Conservation (phyloP, 2,113 vertebrate species). For the Myotis davidii region DNA sequence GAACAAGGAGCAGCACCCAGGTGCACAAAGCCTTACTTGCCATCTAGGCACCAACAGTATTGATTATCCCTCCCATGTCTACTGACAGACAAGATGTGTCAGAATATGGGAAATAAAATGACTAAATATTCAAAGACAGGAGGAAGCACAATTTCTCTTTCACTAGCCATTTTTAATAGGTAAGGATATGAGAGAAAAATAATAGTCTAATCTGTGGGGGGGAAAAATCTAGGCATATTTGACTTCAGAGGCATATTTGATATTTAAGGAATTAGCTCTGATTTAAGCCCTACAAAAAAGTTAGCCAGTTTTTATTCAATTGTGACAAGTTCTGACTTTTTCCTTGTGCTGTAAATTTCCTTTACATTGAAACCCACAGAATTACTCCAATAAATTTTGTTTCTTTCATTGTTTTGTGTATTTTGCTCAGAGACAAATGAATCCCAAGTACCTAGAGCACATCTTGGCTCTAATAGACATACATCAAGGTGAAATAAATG, state of each 20-base stretch:
- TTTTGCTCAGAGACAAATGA: conserved; percentile 14
- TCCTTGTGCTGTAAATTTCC: background rate
- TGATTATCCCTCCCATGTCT: background rate
- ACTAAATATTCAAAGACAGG: background rate
- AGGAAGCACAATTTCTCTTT: background rate
- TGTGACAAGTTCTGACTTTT: background rate
- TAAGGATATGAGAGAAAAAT: background rate
- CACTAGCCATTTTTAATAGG: background rate
- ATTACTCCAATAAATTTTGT: background rate
- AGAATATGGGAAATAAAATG: background rate
- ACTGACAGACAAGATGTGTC: background rate
- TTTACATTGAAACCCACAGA: conserved; percentile 2
- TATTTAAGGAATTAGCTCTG: background rate
- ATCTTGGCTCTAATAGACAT: background rate
- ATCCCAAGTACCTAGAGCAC: background rate
- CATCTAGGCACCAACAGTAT: background rate
- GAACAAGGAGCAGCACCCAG: background rate
- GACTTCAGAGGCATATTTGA: background rate
- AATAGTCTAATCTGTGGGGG: background rate
- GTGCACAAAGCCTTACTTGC: background rate
- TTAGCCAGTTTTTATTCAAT: background rate
- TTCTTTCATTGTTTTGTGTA: background rate
- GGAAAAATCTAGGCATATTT: background rate
- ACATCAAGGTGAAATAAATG: conserved; percentile 29
- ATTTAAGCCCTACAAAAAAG: background rate